phyloP scores from a whole-genome alignment of 2,888 invertebrate genomes.

The Anthrax anthrax region DNA sequence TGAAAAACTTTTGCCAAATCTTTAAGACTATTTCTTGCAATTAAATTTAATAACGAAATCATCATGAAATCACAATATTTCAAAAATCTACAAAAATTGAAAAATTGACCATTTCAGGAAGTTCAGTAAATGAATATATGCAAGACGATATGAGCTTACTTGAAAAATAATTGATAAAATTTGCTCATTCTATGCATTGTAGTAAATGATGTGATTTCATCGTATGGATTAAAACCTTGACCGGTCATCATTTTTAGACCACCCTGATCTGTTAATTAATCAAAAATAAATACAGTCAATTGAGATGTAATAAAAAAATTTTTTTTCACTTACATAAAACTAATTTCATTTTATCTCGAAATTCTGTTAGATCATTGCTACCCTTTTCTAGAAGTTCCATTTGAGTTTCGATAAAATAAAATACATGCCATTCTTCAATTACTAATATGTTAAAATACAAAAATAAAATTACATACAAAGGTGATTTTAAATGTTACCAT shows the following conservation, averaged over 20 bases:
- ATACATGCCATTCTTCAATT: conserved; percentile 41
- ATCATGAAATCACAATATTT: conserved; percentile 58
- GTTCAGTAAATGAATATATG: no score
- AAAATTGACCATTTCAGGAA: no score
- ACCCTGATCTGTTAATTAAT: conserved; percentile 36
- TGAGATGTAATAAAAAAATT: conserved; percentile 26
- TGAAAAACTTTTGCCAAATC: conserved; percentile 43
- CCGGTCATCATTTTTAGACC: conserved; percentile 60
- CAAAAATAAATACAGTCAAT: not conserved
- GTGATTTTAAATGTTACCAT: conserved; percentile 15
- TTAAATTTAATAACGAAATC: conserved; percentile 48
- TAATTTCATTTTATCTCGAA: conserved; percentile 40
- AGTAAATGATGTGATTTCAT: conserved; percentile 35
- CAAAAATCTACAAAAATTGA: conserved; percentile 42
- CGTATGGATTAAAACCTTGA: conserved; percentile 67
- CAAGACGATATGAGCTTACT: conserved; percentile 48
- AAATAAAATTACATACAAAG: not conserved
- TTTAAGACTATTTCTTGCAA: conserved; percentile 47
- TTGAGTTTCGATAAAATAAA: conserved; percentile 57
- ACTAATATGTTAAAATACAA: conserved; percentile 12
- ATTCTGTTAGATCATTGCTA: conserved; percentile 33
- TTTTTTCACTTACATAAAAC: conserved; percentile 39
- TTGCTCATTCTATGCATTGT: conserved; percentile 45
- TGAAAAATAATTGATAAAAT: conserved; percentile 62
- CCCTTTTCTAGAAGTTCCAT: conserved; percentile 28